These are phyloP conservation scores for Poeciliopsis prolifica DNA, from an alignment of 2,113 vertebrate species.

Conservation along the genomic window DNA sequence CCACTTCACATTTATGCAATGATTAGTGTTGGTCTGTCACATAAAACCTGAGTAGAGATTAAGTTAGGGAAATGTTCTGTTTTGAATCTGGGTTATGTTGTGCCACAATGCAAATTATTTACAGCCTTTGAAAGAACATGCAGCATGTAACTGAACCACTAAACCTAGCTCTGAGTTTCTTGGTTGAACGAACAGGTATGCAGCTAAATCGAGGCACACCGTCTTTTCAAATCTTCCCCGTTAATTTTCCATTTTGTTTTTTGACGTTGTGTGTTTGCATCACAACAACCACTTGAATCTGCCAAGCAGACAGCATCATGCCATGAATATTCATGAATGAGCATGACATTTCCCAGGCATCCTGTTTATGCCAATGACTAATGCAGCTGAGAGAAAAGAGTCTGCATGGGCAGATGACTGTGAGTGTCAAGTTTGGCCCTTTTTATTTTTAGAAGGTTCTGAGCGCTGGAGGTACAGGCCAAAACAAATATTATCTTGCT, in stretches of 20 bases:
- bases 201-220: slow-evolving; percentile 47
- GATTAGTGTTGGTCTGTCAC: neutral
- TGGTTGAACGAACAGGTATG: slow-evolving; percentile 12
- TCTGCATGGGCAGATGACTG: slow-evolving; percentile 55
- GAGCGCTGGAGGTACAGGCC: slow-evolving; percentile 58
- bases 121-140: neutral
- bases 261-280: slow-evolving; percentile 53
- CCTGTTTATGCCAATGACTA: slow-evolving; percentile 75
- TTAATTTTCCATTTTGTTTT: slow-evolving; percentile 51
- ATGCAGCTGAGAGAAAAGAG: slow-evolving; percentile 59
- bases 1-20: neutral
- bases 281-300: slow-evolving; percentile 64
- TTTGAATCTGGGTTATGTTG: neutral
- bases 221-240: slow-evolving; percentile 39
- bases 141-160: slow-evolving; percentile 1
- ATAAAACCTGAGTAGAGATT: neutral
- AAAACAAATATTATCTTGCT: slow-evolving; percentile 72
- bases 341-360: slow-evolving; percentile 75
- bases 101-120: neutral
- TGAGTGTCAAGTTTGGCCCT: slow-evolving; percentile 43
- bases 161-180: slow-evolving; percentile 17
- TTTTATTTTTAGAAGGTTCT: slow-evolving; percentile 66
- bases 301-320: slow-evolving; percentile 68
- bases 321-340: slow-evolving; percentile 80
- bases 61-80: neutral